Percentiles rank a stretch among this genome's conserved stretches.
These are phyloP conservation scores for Metallyticus violacea DNA, from an alignment of 2,888 invertebrate genomes.

Conservation along the genomic window DNA sequence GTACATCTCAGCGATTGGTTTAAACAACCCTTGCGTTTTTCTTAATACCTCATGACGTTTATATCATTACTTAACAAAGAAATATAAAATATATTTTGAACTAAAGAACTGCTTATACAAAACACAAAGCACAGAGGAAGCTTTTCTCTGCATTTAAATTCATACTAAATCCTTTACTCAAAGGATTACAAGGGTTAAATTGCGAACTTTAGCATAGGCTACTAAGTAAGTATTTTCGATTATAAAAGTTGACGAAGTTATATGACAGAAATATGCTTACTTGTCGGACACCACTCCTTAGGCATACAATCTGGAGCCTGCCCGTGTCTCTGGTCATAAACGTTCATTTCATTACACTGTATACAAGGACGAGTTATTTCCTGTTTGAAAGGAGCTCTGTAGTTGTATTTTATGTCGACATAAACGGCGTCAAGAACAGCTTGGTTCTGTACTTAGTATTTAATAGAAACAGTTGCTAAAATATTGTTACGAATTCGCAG, in stretches of 20 bases:
- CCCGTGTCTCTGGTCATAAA: neutral
- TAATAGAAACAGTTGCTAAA: neutral
- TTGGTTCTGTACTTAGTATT: neutral
- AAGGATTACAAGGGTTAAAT: neutral
- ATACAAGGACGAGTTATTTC: neutral
- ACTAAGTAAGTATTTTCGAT: neutral
- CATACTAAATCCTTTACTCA: too few species aligned
- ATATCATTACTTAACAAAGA: neutral
- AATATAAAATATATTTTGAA: neutral
- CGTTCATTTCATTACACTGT: neutral
- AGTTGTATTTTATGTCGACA: neutral
- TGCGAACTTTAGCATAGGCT: neutral
- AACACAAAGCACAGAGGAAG: too few species aligned
- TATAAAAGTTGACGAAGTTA: neutral
- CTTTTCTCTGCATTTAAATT: too few species aligned
- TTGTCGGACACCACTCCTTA: neutral
- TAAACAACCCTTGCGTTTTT: too few species aligned
- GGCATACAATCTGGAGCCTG: neutral
- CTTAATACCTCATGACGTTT: neutral
- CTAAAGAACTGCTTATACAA: neutral
- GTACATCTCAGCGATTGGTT: too few species aligned
- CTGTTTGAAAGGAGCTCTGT: neutral
- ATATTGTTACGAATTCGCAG: too few species aligned
- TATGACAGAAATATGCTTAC: neutral
- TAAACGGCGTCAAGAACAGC: neutral